A percentile compares a stretch with the other conserved stretches of the same genome.
Conservation (phyloP, 2,113 vertebrate genomes). For the Cheirogaleus medius region DNA sequence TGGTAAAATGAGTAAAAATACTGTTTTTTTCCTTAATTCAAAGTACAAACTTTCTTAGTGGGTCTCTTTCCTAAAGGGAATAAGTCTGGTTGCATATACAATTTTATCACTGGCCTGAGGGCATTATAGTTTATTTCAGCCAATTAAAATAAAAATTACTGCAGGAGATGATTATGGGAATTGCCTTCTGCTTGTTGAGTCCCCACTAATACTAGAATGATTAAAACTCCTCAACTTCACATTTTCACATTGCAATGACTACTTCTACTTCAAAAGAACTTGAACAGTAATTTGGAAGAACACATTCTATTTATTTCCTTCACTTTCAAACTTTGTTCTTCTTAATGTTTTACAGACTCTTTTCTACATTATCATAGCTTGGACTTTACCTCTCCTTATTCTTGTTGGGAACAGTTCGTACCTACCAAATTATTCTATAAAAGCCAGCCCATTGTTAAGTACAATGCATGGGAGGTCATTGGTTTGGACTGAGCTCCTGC, state of each 20-base stretch:
- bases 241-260: constrained; percentile 46
- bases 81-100: not conserved
- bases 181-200: constrained; percentile 43
- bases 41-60: constrained; percentile 43
- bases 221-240: constrained; percentile 67
- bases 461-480: not conserved
- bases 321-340: constrained; percentile 55
- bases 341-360: constrained; percentile 1
- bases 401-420: not conserved
- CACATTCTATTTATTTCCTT: constrained; percentile 8
- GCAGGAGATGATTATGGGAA: constrained; percentile 60
- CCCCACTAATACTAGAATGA: constrained; percentile 47
- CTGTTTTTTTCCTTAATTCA: constrained; percentile 44
- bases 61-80: constrained; percentile 52
- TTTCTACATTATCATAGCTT: not conserved
- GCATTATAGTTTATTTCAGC: constrained; percentile 78
- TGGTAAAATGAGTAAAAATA: constrained; percentile 18
- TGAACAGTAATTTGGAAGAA: not conserved
- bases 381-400: not conserved
- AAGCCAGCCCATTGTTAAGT: not conserved
- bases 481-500: not conserved
- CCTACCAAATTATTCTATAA: not conserved
- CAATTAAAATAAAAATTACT: constrained; percentile 83
- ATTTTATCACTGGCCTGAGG: constrained; percentile 63
- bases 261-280: not conserved